Percentiles rank a stretch among this genome's conserved stretches.
These are phyloP conservation scores for Ctena decussata DNA, from an alignment of 2,888 invertebrate genomes.

Conservation along the genomic window DNA sequence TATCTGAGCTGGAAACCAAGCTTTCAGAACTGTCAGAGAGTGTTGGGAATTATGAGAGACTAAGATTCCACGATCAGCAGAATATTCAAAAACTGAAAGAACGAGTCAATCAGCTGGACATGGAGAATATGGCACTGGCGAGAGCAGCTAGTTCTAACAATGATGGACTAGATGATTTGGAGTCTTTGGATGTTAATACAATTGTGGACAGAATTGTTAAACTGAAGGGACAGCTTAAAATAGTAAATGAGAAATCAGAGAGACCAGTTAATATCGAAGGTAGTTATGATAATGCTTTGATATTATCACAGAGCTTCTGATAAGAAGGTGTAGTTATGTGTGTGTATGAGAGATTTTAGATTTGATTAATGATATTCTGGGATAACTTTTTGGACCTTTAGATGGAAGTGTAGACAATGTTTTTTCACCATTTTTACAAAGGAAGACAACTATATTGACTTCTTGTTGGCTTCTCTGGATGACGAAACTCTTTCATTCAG, in stretches of 20 bases:
- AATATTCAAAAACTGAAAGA: constrained; percentile 90
- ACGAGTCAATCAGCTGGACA: constrained; percentile 84
- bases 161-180: constrained; percentile 62
- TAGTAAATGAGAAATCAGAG: constrained; percentile 89
- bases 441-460: too few species aligned
- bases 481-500: too few species aligned
- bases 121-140: constrained; percentile 86
- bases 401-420: too few species aligned
- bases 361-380: too few species aligned
- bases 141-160: constrained; percentile 76
- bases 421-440: too few species aligned
- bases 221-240: constrained; percentile 89
- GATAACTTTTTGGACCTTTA: too few species aligned
- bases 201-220: constrained; percentile 90
- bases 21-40: constrained; percentile 93
- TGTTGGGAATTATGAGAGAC: constrained; percentile 92
- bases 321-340: too few species aligned
- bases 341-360: too few species aligned
- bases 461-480: too few species aligned
- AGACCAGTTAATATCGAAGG: constrained; percentile 90
- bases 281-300: too few species aligned
- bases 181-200: constrained; percentile 79
- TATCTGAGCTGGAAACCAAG: constrained; percentile 92
- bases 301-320: too few species aligned
- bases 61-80: constrained; percentile 91